Evolutionary conservation across 2,888 invertebrate species (phyloP), one percentile per base, ranked within the genome.

Genomic region (Harpalus rubripes): DNA sequence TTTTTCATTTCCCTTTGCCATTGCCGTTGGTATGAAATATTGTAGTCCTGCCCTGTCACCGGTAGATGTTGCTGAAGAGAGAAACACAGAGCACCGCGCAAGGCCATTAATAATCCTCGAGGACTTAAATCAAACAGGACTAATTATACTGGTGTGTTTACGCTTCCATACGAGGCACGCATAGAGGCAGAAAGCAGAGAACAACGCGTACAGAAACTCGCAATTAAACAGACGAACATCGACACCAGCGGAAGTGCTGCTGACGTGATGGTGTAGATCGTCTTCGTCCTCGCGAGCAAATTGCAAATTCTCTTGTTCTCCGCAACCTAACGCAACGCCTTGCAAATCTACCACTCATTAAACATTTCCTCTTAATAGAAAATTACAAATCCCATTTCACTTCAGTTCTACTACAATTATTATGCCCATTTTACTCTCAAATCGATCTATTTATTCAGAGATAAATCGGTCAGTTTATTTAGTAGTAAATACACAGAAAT

Each of bases 81-180:
- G 78, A 78, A 32, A 6, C 44, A 44, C 44, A 52, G 3, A 76
- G 16, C 10, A 56, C n/a, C 15, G 39, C 68, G 72, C 80, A 61
- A 80, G 78, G 78, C 56, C 84, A 84, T 84, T 84, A 84, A 84
- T 84, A 84, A 84, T 84, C 78, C 78, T 61, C 18, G 63, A 84
- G 78, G 65, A 76, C 76, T 84, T 84, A 84, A 84, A 84, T 84
- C 84, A 84, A 84, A 84, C 61, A 84, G 65, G 78, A 76, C 84
- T 78, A 84, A 84, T 84, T 84, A 84, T 78, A 52, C 78, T 41
- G 52, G 58, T 26, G 56, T 52, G 78, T 76, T 52, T 78, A 78
- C 84, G 44, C 76, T 10, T 7, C 78, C 32, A 39, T 39, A 56
- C 52, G 22, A 16, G 52, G 76, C 56, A 22, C 52, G 26, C 22